These are phyloP conservation scores for Thunnus thynnus DNA, from an alignment of 2,113 vertebrate species.

Conservation along the genomic window DNA sequence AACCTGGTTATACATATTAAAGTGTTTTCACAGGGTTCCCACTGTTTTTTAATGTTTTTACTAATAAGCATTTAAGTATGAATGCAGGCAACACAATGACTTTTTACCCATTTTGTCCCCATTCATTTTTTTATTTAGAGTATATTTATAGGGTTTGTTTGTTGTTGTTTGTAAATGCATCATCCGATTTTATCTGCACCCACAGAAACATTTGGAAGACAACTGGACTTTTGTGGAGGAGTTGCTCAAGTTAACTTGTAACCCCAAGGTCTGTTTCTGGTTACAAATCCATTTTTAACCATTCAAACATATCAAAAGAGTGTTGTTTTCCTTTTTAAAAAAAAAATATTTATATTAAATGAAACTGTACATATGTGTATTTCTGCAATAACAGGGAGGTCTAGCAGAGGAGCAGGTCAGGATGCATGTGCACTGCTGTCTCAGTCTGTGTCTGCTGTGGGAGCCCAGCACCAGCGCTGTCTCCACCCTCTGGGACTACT, in stretches of 20 bases:
- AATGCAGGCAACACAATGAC: not conserved
- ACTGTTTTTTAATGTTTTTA: too few relatives aligned
- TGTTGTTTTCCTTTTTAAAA: not conserved
- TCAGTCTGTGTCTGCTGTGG: slow-evolving; percentile 91
- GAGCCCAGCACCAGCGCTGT: slow-evolving; percentile 87
- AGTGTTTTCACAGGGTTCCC: too few relatives aligned
- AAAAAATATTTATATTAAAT: not conserved
- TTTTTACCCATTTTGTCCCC: not conserved
- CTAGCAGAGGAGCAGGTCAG: slow-evolving; percentile 92
- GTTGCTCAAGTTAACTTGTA: slow-evolving; percentile 89
- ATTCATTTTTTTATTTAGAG: not conserved
- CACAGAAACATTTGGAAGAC: slow-evolving; percentile 88
- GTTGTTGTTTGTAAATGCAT: slow-evolving; percentile 11
- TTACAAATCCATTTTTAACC: not conserved
- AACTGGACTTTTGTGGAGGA: slow-evolving; percentile 93
- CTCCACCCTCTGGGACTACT: slow-evolving; percentile 94
- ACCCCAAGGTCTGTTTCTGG: slow-evolving; percentile 84
- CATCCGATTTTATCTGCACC: slow-evolving; percentile 25
- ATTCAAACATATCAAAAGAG: not conserved
- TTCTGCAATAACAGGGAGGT: slow-evolving; percentile 59
- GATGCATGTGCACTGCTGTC: slow-evolving; percentile 95
- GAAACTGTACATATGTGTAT: not conserved
- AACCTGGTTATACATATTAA: not conserved
- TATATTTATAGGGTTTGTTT: not conserved
- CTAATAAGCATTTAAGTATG: too few relatives aligned